Percentiles rank a stretch among this genome's conserved stretches.
Evolutionary conservation across 2,113 vertebrate species (phyloP).

Genomic region (Actenoides lindsayi): DNA sequence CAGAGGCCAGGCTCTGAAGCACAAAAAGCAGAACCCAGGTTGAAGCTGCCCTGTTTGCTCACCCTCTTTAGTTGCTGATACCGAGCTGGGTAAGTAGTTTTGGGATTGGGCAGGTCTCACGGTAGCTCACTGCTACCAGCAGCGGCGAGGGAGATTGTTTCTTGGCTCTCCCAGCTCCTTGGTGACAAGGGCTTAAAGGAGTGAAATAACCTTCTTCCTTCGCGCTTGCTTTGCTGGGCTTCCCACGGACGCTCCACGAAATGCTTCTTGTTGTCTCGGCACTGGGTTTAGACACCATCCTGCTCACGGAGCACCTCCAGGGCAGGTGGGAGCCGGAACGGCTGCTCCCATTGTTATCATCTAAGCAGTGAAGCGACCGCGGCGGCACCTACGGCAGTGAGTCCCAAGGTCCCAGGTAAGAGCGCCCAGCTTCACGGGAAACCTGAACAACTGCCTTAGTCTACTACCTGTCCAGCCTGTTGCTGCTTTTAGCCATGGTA

Average conservation of each 20-base stretch:
- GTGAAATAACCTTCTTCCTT: background rate
- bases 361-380: background rate
- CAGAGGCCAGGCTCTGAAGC: background rate
- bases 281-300: rapidly evolving
- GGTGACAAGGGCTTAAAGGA: background rate
- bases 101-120: background rate
- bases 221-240: rapidly evolving
- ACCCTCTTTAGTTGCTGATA: background rate
- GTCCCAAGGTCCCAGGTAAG: background rate
- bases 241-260: background rate
- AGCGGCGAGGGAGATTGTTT: rapidly evolving
- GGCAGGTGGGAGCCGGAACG: background rate
- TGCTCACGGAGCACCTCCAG: background rate
- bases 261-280: background rate
- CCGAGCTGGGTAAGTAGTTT: background rate
- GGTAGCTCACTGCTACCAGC: background rate
- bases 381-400: background rate
- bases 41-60: background rate
- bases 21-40: background rate
- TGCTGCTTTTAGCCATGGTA: background rate
- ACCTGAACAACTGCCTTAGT: background rate
- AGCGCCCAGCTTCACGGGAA: rapidly evolving
- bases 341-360: background rate
- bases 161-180: rapidly evolving
- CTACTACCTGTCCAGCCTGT: background rate